These are phyloP conservation scores for Drosophila prosaltans DNA, from an alignment of 1,140 invertebrate species.

Conservation along the genomic window DNA sequence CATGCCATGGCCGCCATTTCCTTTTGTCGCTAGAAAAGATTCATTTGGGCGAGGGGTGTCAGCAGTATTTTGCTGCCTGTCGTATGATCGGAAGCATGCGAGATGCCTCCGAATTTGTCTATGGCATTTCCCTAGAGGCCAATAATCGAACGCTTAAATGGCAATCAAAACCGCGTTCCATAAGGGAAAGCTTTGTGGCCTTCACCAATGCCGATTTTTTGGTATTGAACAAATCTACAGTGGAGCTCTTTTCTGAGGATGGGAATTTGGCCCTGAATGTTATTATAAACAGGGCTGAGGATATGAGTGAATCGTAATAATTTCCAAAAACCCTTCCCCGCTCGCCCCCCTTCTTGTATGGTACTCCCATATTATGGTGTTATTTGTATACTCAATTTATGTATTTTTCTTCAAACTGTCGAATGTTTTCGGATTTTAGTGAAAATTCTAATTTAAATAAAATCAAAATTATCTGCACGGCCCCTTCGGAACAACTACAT, in stretches of 20 bases:
- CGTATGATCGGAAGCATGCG: conserved; percentile 99
- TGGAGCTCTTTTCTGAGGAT: conserved; percentile 99
- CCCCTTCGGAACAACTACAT: no score
- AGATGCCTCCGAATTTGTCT: conserved; percentile 99
- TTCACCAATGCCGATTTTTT: conserved; percentile 99
- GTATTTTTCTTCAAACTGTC: neutral
- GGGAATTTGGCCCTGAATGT: conserved; percentile 99
- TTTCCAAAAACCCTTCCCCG: no score
- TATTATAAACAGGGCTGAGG: conserved; percentile 86
- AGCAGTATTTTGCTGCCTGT: conserved; percentile 99
- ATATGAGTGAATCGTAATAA: neutral
- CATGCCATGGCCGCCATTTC: conserved; percentile 99
- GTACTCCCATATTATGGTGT: neutral
- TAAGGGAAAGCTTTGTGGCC: conserved; percentile 98
- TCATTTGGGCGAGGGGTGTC: conserved; percentile 97
- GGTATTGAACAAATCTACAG: conserved; percentile 98
- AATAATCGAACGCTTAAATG: conserved; percentile 97
- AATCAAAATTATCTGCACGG: neutral
- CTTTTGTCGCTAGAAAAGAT: conserved; percentile 99
- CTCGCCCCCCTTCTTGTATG: neutral
- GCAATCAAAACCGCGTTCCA: conserved; percentile 99
- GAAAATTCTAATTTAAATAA: conserved; percentile 1
- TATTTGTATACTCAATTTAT: neutral
- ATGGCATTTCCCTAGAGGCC: conserved; percentile 97
- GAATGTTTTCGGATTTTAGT: conserved; percentile 3